A percentile compares a stretch with the other conserved stretches of the same genome.
These are phyloP conservation scores for Microplitis demolitor DNA, from an alignment of 1,140 invertebrate genomes.

Conservation along the genomic window DNA sequence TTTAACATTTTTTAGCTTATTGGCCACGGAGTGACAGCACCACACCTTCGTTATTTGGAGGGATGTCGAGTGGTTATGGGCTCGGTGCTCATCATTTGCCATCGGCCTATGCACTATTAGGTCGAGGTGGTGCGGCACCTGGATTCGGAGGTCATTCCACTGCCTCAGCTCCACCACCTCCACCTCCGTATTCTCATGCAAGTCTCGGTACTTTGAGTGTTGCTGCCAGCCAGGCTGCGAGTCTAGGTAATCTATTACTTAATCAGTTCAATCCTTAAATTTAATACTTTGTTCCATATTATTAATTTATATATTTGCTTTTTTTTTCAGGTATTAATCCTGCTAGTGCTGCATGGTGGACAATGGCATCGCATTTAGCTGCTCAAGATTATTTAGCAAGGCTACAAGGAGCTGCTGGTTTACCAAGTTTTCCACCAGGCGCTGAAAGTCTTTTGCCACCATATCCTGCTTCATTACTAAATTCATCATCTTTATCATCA, in stretches of 20 bases:
- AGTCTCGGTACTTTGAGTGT: conserved; percentile 75
- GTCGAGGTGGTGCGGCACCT: conserved; percentile 51
- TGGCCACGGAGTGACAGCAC: conserved; percentile 65
- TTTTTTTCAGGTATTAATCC: conserved; percentile 52
- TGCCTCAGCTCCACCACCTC: conserved; percentile 56
- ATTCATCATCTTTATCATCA: conserved; percentile 56
- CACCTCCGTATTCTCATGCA: conserved; percentile 59
- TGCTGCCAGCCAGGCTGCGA: conserved; percentile 80
- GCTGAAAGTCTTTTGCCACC: conserved; percentile 58
- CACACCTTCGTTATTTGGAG: conserved; percentile 61
- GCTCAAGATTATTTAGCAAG: conserved; percentile 83
- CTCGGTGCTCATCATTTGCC: conserved; percentile 62
- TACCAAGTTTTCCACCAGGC: conserved; percentile 68
- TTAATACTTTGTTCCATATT: neutral
- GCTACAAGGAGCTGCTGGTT: conserved; percentile 73
- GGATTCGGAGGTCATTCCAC: conserved; percentile 65
- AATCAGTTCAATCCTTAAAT: neutral
- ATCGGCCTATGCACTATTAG: conserved; percentile 58
- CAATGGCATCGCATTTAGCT: conserved; percentile 82
- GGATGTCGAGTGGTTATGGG: conserved; percentile 63
- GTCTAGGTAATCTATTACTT: conserved; percentile 63
- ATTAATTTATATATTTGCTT: neutral
- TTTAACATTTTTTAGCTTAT: conserved; percentile 66
- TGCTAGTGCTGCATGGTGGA: conserved; percentile 83
- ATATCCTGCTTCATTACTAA: conserved; percentile 59